Base-by-base conservation (phyloP, 2,888 invertebrate genomes). In the Drosophila kokeensis region DNA sequence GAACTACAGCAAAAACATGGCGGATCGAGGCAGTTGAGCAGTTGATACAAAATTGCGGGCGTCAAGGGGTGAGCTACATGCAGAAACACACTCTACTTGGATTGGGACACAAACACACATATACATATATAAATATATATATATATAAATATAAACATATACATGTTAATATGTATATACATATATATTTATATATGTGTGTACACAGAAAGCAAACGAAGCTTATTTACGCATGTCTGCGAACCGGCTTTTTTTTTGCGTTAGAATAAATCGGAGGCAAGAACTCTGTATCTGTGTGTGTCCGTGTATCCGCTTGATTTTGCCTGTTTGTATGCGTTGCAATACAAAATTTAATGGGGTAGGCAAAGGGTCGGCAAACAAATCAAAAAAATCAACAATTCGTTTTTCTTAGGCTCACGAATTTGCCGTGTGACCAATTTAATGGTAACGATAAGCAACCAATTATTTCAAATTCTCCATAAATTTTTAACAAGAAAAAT, bases 261-360 rank as follows among this genome's bases (percentile, higher is more conserved):
- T 88, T 82, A 83, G 89, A 88, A 86, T 8, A 45, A 45, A 24
- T 45, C 8, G 24, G 8, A 45, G 45, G 45, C 8, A 45, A 15
- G 24, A 45, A 8, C 15, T 24, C 4, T 24, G 66, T 63, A 67
- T 69, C 69, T 34, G 69, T 81, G 36, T 87, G 78, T 82, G 66
- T 75, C 82, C 50, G 59, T 57, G 15, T 2, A 11, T 21, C 50
- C 24, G 24, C 48, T 30, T 32, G 38, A 40, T 13, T 53, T n/a
- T 8, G 27, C 45, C 8, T 42, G 24, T 13, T 38, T 36, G 48
- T 58, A 49, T 64, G 76, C 57, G 71, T 71, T 87, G 53, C 73
- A 83, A 92, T 83, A 89, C 75, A 65, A 91, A 91, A 92, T 80
- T 76, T 86, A 92, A 91, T 92, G 92, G 88, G 92, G 90, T 91